A percentile compares a stretch with the other conserved stretches of the same genome.
Conservation (phyloP, 2,113 vertebrate genomes). For the human (Homo sapiens) region DNA sequence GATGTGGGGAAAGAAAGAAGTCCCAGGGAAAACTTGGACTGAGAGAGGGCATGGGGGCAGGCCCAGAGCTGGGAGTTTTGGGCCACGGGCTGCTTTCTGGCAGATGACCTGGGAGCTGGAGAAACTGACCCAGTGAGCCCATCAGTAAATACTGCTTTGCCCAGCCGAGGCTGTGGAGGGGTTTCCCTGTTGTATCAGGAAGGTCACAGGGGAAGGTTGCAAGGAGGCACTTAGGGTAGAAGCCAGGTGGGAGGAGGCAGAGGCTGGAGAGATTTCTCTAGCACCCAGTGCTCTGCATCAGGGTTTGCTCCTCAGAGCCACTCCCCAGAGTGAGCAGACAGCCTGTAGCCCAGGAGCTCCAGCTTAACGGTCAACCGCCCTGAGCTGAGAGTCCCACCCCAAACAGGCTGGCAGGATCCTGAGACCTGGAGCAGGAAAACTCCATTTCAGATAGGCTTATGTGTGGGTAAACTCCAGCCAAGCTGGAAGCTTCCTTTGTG, state of each 20-base stretch:
- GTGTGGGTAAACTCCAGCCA: background rate
- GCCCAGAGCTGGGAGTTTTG: background rate
- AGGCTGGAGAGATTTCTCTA: background rate
- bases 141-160: background rate
- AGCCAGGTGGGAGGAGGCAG: background rate
- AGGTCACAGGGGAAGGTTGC: background rate
- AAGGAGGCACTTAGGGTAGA: background rate
- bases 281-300: background rate
- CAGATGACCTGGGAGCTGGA: background rate
- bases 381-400: background rate
- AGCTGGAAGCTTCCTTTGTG: no score
- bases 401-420: background rate
- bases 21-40: background rate
- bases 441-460: background rate
- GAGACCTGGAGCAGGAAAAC: background rate
- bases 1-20: background rate
- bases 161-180: background rate
- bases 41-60: background rate
- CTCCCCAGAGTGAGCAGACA: background rate
- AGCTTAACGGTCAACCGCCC: background rate
- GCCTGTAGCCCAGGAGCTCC: background rate
- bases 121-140: background rate
- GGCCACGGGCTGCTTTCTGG: background rate
- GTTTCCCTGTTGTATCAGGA: background rate
- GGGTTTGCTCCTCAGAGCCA: background rate